Evolutionary conservation across 2,888 invertebrate species (phyloP).

Genomic region (Caenorhabditis sp.): DNA sequence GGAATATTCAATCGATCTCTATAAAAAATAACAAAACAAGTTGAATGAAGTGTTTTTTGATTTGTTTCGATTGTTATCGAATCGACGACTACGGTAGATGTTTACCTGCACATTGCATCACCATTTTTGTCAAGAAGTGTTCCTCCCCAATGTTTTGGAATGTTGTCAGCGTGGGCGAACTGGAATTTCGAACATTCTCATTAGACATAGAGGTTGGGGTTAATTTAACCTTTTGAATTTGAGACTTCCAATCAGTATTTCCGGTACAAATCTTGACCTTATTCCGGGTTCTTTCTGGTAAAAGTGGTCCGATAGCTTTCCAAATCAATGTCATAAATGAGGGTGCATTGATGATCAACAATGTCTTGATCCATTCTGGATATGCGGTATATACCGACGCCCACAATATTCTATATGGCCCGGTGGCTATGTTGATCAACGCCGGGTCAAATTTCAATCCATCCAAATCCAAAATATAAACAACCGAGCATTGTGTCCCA

Average conservation of each 20-base stretch:
- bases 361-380: conserved; percentile 62
- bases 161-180: conserved; percentile 47
- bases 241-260: conserved; percentile 48
- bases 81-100: not conserved
- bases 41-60: no score
- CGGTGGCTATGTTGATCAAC: conserved; percentile 58
- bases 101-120: conserved; percentile 51
- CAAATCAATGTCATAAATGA: conserved; percentile 60
- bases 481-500: conserved; percentile 50
- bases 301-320: conserved; percentile 60
- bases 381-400: conserved; percentile 60
- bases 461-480: conserved; percentile 62
- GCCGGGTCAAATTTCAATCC: conserved; percentile 60
- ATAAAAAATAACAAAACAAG: no score
- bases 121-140: conserved; percentile 53
- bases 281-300: conserved; percentile 61
- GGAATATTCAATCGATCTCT: conserved; percentile 55
- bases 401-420: conserved; percentile 64
- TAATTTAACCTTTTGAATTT: conserved; percentile 39
- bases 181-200: conserved; percentile 11
- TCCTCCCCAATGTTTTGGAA: conserved; percentile 64
- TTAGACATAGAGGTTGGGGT: not conserved
- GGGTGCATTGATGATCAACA: conserved; percentile 60
- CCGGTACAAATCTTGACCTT: conserved; percentile 55
- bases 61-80: not conserved